These are phyloP conservation scores for Macrosteles quadrilineatus DNA, from an alignment of 1,140 invertebrate genomes.

Conservation along the genomic window DNA sequence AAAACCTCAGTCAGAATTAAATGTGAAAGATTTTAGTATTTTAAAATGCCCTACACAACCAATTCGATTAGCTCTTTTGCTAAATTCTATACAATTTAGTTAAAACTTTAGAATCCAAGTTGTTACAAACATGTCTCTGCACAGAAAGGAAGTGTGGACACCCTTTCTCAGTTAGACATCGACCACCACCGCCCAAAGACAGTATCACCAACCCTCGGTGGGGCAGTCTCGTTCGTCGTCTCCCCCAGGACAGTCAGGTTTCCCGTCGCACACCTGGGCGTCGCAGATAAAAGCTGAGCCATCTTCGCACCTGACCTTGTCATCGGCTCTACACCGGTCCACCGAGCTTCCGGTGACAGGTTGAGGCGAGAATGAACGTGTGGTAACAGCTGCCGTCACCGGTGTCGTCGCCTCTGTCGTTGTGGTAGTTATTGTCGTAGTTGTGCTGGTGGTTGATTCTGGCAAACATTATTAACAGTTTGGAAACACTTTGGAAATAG, in stretches of 20 bases:
- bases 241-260: constrained; percentile 58
- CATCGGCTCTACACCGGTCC: constrained; percentile 56
- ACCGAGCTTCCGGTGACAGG: background rate
- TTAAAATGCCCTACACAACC: too few relatives aligned
- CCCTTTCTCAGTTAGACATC: too few relatives aligned
- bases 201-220: background rate
- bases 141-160: too few relatives aligned
- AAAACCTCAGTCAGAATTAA: too few relatives aligned
- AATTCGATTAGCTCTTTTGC: too few relatives aligned
- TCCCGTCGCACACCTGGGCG: constrained; percentile 59
- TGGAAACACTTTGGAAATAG: too few relatives aligned
- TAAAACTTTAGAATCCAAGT: too few relatives aligned
- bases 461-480: constrained; percentile 22
- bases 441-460: constrained; percentile 33
- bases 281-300: constrained; percentile 52
- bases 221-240: constrained; percentile 58
- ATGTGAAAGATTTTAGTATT: too few relatives aligned
- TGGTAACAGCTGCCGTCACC: constrained; percentile 20
- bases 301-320: constrained; percentile 53
- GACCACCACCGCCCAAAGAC: too few relatives aligned
- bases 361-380: constrained; percentile 33
- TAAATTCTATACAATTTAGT: too few relatives aligned
- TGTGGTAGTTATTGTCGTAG: constrained; percentile 45
- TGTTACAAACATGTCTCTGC: too few relatives aligned
- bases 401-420: constrained; percentile 10